These are phyloP conservation scores for Trinectes maculatus DNA, from an alignment of 2,113 vertebrate species.

Conservation along the genomic window DNA sequence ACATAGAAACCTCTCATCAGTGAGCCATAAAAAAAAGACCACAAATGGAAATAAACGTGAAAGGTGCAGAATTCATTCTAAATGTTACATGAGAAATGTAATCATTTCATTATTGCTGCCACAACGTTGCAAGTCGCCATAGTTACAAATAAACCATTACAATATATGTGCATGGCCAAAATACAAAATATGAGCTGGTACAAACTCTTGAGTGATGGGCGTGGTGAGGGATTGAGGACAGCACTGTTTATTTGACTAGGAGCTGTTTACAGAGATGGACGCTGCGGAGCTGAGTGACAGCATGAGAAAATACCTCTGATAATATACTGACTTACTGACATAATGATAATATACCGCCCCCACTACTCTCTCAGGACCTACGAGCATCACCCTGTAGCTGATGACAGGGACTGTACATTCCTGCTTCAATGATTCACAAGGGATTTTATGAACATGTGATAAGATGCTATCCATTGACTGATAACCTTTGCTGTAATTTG, in stretches of 20 bases:
- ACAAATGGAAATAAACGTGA: conserved; percentile 38
- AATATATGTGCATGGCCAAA: background rate
- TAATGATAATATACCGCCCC: conserved; percentile 1
- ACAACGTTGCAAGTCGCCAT: background rate
- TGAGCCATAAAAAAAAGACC: conserved; percentile 35
- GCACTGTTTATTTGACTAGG: conserved; percentile 66
- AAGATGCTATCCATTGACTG: too few relatives aligned
- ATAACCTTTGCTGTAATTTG: too few relatives aligned
- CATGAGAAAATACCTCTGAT: conserved; percentile 70
- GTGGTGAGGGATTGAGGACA: conserved; percentile 23
- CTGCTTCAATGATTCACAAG: background rate
- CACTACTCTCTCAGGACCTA: conserved; percentile 30
- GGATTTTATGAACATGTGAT: background rate
- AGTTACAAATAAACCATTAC: background rate
- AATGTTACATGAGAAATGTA: background rate
- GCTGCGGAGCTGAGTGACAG: conserved; percentile 53
- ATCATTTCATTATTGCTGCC: background rate
- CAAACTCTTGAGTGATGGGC: conserved; percentile 10
- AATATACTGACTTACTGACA: conserved; percentile 43
- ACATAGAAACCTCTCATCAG: conserved; percentile 63
- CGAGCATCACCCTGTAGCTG: background rate
- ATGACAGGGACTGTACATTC: background rate
- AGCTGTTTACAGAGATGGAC: conserved; percentile 68
- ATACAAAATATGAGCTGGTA: background rate
- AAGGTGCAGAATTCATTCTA: conserved; percentile 17